Base-by-base conservation (phyloP, 2,797 vertebrate genomes). In the Sphenodon punctatus region DNA sequence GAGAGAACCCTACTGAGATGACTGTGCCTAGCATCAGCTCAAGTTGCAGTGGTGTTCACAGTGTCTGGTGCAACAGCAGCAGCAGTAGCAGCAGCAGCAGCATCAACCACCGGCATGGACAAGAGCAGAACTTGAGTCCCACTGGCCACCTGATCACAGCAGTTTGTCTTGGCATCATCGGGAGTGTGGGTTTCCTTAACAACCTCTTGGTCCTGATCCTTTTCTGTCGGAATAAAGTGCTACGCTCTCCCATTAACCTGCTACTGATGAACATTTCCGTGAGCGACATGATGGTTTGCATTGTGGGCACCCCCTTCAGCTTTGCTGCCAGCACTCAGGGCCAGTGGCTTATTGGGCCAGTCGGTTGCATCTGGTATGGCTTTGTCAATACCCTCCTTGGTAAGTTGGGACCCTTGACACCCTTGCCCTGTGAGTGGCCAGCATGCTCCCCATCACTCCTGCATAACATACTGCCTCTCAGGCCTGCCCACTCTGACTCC, bases 201-300 rank as follows among this genome's bases (percentile, higher is more conserved):
- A 97, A 97, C 88, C 92, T 96, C 46, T 90, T 97, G 78, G 96
- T 97, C 49, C 95, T 97, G 23, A 87, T 96, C 72, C 95, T 97
- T 23, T 97, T 96, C 94, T 96, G 93, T 86, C 94, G 95, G 76
- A 96, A 94, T 93, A 96, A 96, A 93, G 92, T 94, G 71, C 92
- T 97, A 92, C 96, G 96, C 9, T 97, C 97, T 10, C 97, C 96
- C 75, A 97, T 97, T 88, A 97, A 97, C 96, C 92, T 97, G 91
- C 96, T 97, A 63, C 94, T 97, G 84, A 87, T 96, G 19, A 97
- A 97, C 95, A 97, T 97, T 78, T 96, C 96, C 56, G 32, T 96
- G 84, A 97, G 97, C 91, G 97, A 97, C 90, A 90, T 97, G 91
- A 96, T 97, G 86, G 96, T 97, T 84, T 97, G 96, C 89, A 89